Base-by-base conservation (phyloP, 2,888 invertebrate genomes). In the Lycaena phlaeas region DNA sequence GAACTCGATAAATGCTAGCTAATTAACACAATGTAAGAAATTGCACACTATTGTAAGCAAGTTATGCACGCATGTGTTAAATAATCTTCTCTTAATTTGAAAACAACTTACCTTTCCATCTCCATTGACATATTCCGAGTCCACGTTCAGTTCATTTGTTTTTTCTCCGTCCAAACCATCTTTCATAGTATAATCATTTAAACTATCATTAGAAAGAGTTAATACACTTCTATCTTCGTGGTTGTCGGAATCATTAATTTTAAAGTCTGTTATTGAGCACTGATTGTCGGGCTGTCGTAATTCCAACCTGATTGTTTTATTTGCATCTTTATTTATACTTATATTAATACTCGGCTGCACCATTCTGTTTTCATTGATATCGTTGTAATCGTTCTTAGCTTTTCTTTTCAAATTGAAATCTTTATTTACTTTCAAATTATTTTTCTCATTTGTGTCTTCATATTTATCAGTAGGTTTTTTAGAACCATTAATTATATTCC, bases 271-370 rank as follows among this genome's bases (percentile, higher is more conserved):
- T 4, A 45, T 42, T 2, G 38, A 36, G 38, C 51, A 47, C 10
- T 49, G 52, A 37, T 50, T 54, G 14, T 54, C 57, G 5, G 67
- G 59, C 42, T 68, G 60, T 41, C 77, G 59, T 36, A 78, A 45
- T 46, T 75, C 73, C 9, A 81, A 49, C 41, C 78, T 53, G 30
- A 75, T 71, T 2, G 72, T 69, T 50, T 69, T 75, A 52, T 56
- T 62, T 4, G 66, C 57, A 49, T 70, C 68, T 36, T 72, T 75
- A 51, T 72, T 71, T 46, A 70, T 67, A 48, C 64, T 66, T 41
- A 72, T 72, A 52, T 69, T 73, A 42, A 76, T 64, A 60, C 75
- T 72, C 2, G 72, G 64, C 25, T 54, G 46, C 2, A 48, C 45
- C 11, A 52, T 44, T 45, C 54, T 58, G 22, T 53, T 53, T 27